A percentile compares a stretch with the other conserved stretches of the same genome.
These are phyloP conservation scores for Tychaedon coryphoeus DNA, from an alignment of 2,113 vertebrate genomes.

Conservation along the genomic window DNA sequence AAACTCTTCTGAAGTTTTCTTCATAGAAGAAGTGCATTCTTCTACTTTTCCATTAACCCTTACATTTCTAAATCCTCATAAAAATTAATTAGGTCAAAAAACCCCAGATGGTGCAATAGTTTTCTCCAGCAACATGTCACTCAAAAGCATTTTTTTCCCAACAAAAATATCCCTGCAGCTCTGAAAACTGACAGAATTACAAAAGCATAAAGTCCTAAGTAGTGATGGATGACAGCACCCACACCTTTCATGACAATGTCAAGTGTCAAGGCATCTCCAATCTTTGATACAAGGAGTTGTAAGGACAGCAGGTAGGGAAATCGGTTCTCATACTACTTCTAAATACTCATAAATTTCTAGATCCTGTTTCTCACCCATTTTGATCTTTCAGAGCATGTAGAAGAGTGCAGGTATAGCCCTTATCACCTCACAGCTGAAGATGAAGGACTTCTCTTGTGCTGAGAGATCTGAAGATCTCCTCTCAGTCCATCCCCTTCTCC, in stretches of 20 bases:
- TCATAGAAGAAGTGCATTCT: background rate
- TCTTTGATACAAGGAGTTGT: background rate
- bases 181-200: background rate
- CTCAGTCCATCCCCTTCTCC: background rate
- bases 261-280: background rate
- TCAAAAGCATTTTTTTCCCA: background rate
- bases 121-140: background rate
- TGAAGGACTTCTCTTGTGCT: background rate
- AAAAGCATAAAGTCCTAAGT: background rate
- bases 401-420: background rate
- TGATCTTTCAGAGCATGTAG: background rate
- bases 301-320: background rate
- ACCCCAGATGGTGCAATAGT: background rate
- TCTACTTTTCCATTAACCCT: background rate
- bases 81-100: conserved; percentile 11
- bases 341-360: background rate
- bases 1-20: background rate
- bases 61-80: background rate
- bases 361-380: background rate
- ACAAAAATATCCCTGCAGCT: background rate
- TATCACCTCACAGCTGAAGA: background rate
- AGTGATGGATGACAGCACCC: background rate
- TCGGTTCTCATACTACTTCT: background rate
- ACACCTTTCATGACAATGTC: background rate
- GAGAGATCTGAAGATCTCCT: background rate